A percentile compares a stretch with the other conserved stretches of the same genome.
Conservation (phyloP, 2,113 vertebrate species). For the Saguinus midas region DNA sequence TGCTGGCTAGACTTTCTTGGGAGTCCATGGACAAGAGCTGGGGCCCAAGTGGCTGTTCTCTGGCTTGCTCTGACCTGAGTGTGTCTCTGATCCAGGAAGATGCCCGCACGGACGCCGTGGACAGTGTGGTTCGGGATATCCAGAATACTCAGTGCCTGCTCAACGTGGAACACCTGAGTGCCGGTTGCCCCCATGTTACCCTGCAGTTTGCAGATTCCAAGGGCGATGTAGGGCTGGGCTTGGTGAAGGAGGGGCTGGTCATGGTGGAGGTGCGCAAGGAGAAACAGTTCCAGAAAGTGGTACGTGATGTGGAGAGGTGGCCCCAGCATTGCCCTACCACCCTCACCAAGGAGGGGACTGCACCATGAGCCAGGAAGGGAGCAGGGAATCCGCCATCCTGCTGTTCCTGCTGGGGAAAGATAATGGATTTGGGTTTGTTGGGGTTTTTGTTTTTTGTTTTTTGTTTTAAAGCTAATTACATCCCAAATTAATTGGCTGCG, state of each 20-base stretch:
- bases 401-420: slow-evolving; percentile 57
- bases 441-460: background rate
- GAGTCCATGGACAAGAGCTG: background rate
- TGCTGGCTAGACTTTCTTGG: background rate
- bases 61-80: background rate
- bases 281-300: slow-evolving; percentile 95
- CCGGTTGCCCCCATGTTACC: slow-evolving; percentile 89
- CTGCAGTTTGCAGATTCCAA: slow-evolving; percentile 94
- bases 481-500: slow-evolving; percentile 67
- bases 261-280: slow-evolving; percentile 97
- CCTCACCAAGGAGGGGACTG: background rate
- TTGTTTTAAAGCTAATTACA: slow-evolving; percentile 60
- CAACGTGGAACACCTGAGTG: slow-evolving; percentile 91
- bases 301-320: slow-evolving; percentile 70
- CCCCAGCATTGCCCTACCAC: no score
- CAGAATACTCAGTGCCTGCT: slow-evolving; percentile 96
- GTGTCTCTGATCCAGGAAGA: slow-evolving; percentile 86
- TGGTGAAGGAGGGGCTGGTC: slow-evolving; percentile 94
- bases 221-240: slow-evolving; percentile 91
- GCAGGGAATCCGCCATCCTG: background rate
- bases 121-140: slow-evolving; percentile 93
- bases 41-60: background rate
- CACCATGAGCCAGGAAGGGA: background rate
- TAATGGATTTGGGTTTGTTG: slow-evolving; percentile 61
- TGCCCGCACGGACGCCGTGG: slow-evolving; percentile 91